A percentile compares a stretch with the other conserved stretches of the same genome.
Evolutionary conservation across 2,888 invertebrate genomes (phyloP).

Genomic region (Falcaria lacertinaria): DNA sequence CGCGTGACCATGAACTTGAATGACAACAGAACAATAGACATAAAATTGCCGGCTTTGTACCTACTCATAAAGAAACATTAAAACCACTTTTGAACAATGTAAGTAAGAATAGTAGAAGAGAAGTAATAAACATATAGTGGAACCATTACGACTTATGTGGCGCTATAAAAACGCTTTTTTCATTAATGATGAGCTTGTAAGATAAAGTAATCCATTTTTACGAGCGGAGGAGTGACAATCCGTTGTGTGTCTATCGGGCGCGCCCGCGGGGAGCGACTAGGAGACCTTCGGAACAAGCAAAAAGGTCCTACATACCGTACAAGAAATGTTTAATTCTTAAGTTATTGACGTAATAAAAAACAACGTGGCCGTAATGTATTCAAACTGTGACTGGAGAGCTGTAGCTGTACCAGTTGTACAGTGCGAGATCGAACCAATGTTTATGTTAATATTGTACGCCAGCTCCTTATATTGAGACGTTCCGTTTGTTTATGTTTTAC

Average conservation of each 20-base stretch:
- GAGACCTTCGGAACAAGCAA: slow-evolving; percentile 21
- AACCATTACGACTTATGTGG: slow-evolving; percentile 22
- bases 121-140: slow-evolving; percentile 2
- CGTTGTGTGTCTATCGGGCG: slow-evolving; percentile 23
- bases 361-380: slow-evolving; percentile 62
- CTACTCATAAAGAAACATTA: slow-evolving; percentile 4
- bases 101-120: slow-evolving; percentile 6
- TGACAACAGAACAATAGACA: slow-evolving; percentile 24
- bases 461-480: slow-evolving; percentile 64
- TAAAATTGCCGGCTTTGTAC: slow-evolving; percentile 14
- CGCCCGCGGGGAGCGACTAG: slow-evolving; percentile 35
- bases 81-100: slow-evolving; percentile 5
- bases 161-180: slow-evolving; percentile 30
- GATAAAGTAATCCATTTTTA: slow-evolving; percentile 61
- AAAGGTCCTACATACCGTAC: slow-evolving; percentile 30
- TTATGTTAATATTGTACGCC: slow-evolving; percentile 61
- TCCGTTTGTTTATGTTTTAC: slow-evolving; percentile 51
- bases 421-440: slow-evolving; percentile 59
- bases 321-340: slow-evolving; percentile 61
- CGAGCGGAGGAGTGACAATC: slow-evolving; percentile 35
- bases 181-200: slow-evolving; percentile 39
- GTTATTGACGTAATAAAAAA: slow-evolving; percentile 69
- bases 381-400: slow-evolving; percentile 55
- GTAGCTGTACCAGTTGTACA: too few species aligned
- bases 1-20: slow-evolving; percentile 37